Percentiles rank a stretch among this genome's conserved stretches.
Evolutionary conservation across 1,140 invertebrate genomes (phyloP).

Genomic region (Nephila pilipes): DNA sequence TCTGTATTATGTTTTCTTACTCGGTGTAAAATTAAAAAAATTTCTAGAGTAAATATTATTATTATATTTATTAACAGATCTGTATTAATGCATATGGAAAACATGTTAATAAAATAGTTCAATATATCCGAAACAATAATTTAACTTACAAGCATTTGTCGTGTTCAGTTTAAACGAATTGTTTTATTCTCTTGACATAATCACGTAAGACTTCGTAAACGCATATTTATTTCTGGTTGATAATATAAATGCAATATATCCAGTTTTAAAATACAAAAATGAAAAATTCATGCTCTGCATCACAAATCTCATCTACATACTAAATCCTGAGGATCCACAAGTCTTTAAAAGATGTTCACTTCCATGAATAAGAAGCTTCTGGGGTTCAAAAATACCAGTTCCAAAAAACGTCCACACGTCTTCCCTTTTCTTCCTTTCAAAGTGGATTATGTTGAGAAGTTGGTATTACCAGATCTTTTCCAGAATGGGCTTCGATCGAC

Average conservation of each 20-base stretch:
- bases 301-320: not conserved
- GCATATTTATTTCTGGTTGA: too few species aligned
- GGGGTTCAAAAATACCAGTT: constrained; percentile 7
- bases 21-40: too few species aligned
- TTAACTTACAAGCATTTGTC: too few species aligned
- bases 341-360: not conserved
- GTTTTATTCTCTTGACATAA: too few species aligned
- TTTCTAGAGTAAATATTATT: too few species aligned
- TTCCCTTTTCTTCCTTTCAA: constrained; percentile 4
- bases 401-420: not conserved
- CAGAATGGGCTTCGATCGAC: constrained; percentile 17
- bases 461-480: constrained; percentile 66
- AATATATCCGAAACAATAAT: too few species aligned
- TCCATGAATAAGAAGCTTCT: not conserved
- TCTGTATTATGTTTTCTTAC: too few species aligned
- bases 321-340: constrained; percentile 1
- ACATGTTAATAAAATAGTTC: too few species aligned
- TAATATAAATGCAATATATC: not conserved
- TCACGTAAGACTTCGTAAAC: too few species aligned
- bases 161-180: too few species aligned
- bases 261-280: not conserved
- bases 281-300: not conserved
- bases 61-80: too few species aligned
- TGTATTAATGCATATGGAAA: too few species aligned
- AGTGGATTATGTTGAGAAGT: constrained; percentile 69